phyloP scores from a whole-genome alignment of 2,797 vertebrate genomes.

The Spinus pinus region DNA sequence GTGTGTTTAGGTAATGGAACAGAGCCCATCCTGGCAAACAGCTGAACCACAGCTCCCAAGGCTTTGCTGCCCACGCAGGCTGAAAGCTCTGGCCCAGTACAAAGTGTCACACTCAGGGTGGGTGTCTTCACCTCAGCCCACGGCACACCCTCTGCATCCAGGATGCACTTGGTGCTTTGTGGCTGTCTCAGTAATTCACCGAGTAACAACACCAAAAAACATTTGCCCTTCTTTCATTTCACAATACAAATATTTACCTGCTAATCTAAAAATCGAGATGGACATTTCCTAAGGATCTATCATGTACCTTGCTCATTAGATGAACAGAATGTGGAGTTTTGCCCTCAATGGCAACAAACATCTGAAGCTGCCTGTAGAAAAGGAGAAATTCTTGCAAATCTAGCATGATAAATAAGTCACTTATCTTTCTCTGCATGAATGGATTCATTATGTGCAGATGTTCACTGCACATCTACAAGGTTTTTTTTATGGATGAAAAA shows the following conservation, averaged over 20 bases:
- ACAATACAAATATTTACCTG: not conserved
- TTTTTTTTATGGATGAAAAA: slow-evolving; percentile 68
- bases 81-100: not conserved
- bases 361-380: slow-evolving; percentile 4
- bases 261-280: not conserved
- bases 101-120: no score
- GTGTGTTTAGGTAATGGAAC: not conserved
- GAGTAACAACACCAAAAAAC: not conserved
- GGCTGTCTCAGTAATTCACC: not conserved
- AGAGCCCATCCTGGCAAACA: not conserved
- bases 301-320: not conserved
- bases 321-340: not conserved
- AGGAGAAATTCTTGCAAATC: slow-evolving; percentile 28
- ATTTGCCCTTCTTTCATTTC: not conserved
- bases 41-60: not conserved
- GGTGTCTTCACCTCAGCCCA: not conserved
- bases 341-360: not conserved
- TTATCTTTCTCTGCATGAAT: slow-evolving; percentile 68
- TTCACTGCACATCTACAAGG: slow-evolving; percentile 63
- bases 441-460: slow-evolving; percentile 76
- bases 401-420: slow-evolving; percentile 41
- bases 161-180: not conserved
- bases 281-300: not conserved
- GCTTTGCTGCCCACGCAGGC: not conserved
- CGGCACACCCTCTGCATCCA: not conserved